These are phyloP conservation scores for Malaclemys terrapin DNA, from an alignment of 2,113 vertebrate species.

Conservation along the genomic window DNA sequence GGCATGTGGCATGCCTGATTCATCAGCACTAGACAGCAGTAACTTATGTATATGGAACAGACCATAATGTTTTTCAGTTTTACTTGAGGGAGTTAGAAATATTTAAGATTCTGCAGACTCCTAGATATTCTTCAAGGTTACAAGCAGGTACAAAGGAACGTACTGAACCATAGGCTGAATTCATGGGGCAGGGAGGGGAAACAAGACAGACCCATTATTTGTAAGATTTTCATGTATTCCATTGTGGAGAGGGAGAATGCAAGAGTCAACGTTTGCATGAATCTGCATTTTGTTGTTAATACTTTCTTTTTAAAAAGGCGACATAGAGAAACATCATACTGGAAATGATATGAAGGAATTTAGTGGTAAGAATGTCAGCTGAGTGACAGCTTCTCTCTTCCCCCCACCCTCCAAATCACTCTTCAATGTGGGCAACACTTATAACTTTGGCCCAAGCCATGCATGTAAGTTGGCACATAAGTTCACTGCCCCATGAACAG, in stretches of 20 bases:
- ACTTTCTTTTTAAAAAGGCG: background rate
- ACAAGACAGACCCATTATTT: background rate
- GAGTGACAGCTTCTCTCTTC: background rate
- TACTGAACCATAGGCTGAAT: slow-evolving; percentile 3
- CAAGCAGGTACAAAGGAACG: background rate
- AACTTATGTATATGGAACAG: slow-evolving; percentile 53
- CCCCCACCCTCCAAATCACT: background rate
- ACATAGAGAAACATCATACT: background rate
- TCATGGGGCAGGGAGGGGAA: background rate
- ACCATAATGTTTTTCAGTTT: slow-evolving; percentile 6
- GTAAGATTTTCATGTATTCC: background rate
- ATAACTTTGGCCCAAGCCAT: background rate
- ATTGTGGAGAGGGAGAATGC: fast-evolving
- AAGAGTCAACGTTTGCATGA: background rate
- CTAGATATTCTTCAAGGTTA: slow-evolving; percentile 40
- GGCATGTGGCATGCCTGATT: slow-evolving; percentile 7
- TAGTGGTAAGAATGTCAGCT: background rate
- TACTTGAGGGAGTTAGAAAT: slow-evolving; percentile 42
- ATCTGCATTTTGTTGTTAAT: background rate
- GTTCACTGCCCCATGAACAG: slow-evolving; percentile 9
- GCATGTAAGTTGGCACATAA: background rate
- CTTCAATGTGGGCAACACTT: background rate
- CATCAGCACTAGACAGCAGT: background rate
- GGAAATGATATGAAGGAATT: background rate
- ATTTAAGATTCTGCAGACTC: slow-evolving; percentile 37